Evolutionary conservation across 1,140 invertebrate genomes (phyloP).

Genomic region (Camponotus floridanus): DNA sequence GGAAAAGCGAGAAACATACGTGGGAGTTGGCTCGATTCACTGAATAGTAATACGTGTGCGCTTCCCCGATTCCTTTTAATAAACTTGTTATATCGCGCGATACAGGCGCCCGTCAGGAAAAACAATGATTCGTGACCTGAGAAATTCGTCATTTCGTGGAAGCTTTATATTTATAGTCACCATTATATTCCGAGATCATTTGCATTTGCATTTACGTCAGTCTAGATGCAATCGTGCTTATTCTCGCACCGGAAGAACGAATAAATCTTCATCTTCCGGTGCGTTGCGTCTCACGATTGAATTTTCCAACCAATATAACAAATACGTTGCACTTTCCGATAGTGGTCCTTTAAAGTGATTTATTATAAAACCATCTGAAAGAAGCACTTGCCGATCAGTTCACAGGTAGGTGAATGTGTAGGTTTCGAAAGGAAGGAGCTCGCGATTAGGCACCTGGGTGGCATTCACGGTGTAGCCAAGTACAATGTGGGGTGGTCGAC

Average conservation of each 20-base stretch:
- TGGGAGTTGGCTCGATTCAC: constrained; percentile 54
- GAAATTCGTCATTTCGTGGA: constrained; percentile 12
- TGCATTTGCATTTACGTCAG: constrained; percentile 41
- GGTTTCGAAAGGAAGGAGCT: constrained; percentile 46
- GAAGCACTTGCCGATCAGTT: constrained; percentile 24
- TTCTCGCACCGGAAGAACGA: constrained; percentile 4
- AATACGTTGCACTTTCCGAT: neutral
- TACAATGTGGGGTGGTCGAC: constrained; percentile 12
- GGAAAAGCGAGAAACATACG: constrained; percentile 52
- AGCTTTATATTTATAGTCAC: constrained; percentile 28
- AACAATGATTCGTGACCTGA: constrained; percentile 2
- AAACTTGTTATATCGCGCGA: constrained; percentile 18
- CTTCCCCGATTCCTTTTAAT: constrained; percentile 52
- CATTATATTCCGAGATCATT: constrained; percentile 29
- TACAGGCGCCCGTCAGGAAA: neutral
- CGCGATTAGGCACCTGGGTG: constrained; percentile 62
- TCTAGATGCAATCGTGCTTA: constrained; percentile 11
- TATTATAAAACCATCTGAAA: constrained; percentile 12
- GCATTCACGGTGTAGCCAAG: constrained; percentile 19
- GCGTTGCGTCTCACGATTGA: neutral
- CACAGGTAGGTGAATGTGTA: constrained; percentile 37
- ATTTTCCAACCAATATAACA: neutral
- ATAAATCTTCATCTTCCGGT: constrained; percentile 18
- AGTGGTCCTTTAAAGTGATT: neutral
- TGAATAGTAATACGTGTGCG: constrained; percentile 3